Evolutionary conservation across 2,113 vertebrate genomes (phyloP), one percentile per base, ranked within the genome.

Genomic region (Brachyistius frenatus): DNA sequence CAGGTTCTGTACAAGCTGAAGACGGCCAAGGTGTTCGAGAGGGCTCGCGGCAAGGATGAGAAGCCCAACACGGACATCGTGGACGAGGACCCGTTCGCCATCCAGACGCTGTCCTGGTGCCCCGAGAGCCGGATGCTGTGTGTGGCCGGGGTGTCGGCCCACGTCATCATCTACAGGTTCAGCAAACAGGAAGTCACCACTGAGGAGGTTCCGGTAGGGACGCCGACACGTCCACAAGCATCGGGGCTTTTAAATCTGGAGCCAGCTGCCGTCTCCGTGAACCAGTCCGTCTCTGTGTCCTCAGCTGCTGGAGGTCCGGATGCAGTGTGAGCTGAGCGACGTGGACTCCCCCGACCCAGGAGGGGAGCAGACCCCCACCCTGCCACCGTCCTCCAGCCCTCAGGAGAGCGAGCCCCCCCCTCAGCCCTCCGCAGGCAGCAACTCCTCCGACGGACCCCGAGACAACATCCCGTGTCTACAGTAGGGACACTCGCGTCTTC

Each of bases 1-100:
- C 98, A 99, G 94, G 96, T 98, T 76, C 92, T 99, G 86, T 99
- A 99, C 93, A 99, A 99, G 91, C 91, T 99, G 78, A 99, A 99
- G 95, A 99, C 98, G 55, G 96, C 97, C 86, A 99, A 99, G 94
- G 97, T 99, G 52, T 99, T 99, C 88, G 98, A 99, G 94, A 96
- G 96, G 71, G 94, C 96, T 55, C 95, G 96, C 53, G 94, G 92
- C 79, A 98, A 97, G 88, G 98, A 99, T 66, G 98, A 99, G 69
- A 97, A 95, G 81, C 94, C 95, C 10, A 96, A 88, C 69, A 95
- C 96, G 2, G 98, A 99, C 31, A 97, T 97, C 54, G 97, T 98
- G 47, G 98, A 99, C 49, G 98, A 99, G 93, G 98, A 99, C 79
- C 98, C 97, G 0, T 99, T 97, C 39, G 98, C 98, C 91, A 97